These are phyloP conservation scores for Sycophila texana DNA, from an alignment of 2,888 invertebrate genomes.

Conservation along the genomic window DNA sequence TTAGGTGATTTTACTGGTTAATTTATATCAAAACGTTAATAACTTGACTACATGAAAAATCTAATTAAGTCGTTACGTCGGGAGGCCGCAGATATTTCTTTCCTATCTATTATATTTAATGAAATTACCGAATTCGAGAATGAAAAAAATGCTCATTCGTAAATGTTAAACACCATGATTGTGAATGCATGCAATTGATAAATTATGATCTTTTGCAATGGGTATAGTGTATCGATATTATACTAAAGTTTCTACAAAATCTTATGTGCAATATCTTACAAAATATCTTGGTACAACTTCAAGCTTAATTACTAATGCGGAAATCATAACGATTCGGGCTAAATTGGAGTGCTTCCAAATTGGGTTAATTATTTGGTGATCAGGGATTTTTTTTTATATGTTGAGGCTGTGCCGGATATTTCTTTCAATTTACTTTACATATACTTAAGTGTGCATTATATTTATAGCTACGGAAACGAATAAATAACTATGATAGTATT, in stretches of 20 bases:
- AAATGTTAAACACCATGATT: not conserved
- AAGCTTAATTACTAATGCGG: slow-evolving; percentile 53
- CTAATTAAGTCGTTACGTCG: no score
- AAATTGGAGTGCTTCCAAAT: slow-evolving; percentile 11
- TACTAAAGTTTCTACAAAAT: slow-evolving; percentile 29
- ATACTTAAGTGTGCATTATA: slow-evolving; percentile 3
- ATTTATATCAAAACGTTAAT: not conserved
- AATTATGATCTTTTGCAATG: slow-evolving; percentile 40
- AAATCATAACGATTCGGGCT: slow-evolving; percentile 41
- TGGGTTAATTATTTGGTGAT: slow-evolving; percentile 1
- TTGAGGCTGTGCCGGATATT: slow-evolving; percentile 32
- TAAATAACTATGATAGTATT: not conserved
- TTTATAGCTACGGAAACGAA: not conserved
- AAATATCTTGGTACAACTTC: slow-evolving; percentile 30
- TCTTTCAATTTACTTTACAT: slow-evolving; percentile 7
- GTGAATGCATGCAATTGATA: slow-evolving; percentile 47
- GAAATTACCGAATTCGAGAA: no score
- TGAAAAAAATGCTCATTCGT: not conserved
- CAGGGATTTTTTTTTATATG: not conserved
- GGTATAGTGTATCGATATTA: slow-evolving; percentile 35
- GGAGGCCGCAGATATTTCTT: no score
- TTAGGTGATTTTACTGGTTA: not conserved
- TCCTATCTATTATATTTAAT: no score
- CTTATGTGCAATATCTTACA: not conserved
- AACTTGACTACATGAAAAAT: no score